phyloP scores from a whole-genome alignment of 2,888 invertebrate species.

The Cotesia congregata region DNA sequence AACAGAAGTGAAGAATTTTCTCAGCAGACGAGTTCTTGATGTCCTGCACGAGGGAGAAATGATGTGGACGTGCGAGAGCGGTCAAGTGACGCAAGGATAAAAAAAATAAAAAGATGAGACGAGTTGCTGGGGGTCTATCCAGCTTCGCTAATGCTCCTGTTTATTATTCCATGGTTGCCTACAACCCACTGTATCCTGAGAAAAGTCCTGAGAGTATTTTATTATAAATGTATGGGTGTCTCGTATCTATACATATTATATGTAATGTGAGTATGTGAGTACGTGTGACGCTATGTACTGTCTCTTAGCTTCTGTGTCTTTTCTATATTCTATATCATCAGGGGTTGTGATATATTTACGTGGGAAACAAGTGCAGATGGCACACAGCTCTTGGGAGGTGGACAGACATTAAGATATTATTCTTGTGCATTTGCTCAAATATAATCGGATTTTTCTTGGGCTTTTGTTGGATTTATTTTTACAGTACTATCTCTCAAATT shows the following conservation, averaged over 20 bases:
- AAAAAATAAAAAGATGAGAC: constrained; percentile 46
- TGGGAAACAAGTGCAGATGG: constrained; percentile 63
- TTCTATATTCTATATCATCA: constrained; percentile 48
- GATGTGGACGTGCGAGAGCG: constrained; percentile 7
- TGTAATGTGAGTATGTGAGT: not conserved
- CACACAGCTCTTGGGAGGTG: constrained; percentile 24
- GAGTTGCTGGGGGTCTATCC: constrained; percentile 63
- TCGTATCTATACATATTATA: not conserved
- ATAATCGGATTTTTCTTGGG: constrained; percentile 44
- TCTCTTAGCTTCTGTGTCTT: constrained; percentile 23
- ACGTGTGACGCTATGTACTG: not conserved
- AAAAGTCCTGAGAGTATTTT: constrained; percentile 47
- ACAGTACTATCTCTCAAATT: not conserved
- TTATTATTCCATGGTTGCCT: constrained; percentile 44
- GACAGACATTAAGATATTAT: constrained; percentile 47
- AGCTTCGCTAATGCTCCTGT: constrained; percentile 51
- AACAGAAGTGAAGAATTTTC: constrained; percentile 59
- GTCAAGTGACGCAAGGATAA: constrained; percentile 48
- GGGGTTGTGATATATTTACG: constrained; percentile 65
- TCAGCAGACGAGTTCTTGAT: constrained; percentile 49
- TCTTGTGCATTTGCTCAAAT: constrained; percentile 52
- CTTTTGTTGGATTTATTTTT: constrained; percentile 20
- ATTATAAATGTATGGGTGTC: not conserved
- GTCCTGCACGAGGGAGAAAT: constrained; percentile 11
- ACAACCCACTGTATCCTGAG: constrained; percentile 48